Evolutionary conservation across 2,888 invertebrate genomes (phyloP), one percentile per base, ranked within the genome.

Genomic region (Zootermopsis nevadensis): DNA sequence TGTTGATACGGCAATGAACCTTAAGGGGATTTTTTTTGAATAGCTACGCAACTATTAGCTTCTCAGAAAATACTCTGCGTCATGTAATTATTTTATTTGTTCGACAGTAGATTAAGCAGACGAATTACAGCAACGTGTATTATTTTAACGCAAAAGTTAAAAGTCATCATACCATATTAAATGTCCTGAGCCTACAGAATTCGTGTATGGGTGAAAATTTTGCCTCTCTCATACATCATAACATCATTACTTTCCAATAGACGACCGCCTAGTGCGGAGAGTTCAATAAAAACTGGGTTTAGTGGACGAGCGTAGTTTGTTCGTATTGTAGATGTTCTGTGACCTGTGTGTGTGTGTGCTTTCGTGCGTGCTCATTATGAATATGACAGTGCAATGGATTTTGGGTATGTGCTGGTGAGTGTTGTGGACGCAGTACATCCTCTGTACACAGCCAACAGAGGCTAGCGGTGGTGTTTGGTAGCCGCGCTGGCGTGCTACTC

Each of bases 211-310:
- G 42, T 48, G 3, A 10, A 48, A 48, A 48, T 15, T 10, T 60
- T 60, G n/a, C 27, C n/a, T n/a, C 60, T 60, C 27, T 8, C 27
- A 2, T 60, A n/a, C 60, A 12, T n/a, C n/a, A 60, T n/a, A n/a
- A 60, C 27, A 15, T 60, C 60, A 27, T 60, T 60, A n/a, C n/a
- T 60, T 27, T 6, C 60, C 60, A 60, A n/a, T 60, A n/a, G 60
- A 6, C n/a, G 60, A 60, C n/a, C 27, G 10, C 60, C 27, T 60
- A 7, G 60, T 60, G 60, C 12, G 60, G 60, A 60, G 27, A 60
- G 60, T n/a, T 60, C 60, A 60, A 60, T 27, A 60, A 27, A 60
- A 60, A 60, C n/a, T 60, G 60, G 27, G 60, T 60, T 60, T 27
- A 60, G 27, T 60, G 60, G 60, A 60, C 60, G 60, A 10, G 60